Evolutionary conservation across 2,888 invertebrate genomes (phyloP), one percentile per base, ranked within the genome.

Genomic region (Hydropsyche betteni): DNA sequence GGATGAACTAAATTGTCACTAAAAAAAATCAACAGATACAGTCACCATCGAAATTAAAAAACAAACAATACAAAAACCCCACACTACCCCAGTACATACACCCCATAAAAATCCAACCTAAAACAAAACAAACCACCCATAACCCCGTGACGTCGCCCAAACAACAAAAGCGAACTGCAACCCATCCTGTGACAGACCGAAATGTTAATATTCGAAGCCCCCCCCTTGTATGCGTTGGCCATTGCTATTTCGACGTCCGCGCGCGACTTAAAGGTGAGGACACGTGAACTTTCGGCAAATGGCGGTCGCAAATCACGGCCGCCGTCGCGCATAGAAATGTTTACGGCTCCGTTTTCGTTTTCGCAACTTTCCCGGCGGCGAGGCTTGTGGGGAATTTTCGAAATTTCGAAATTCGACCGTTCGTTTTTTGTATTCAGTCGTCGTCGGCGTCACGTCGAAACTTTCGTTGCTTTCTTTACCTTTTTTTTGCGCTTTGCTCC

Each of bases 241-340:
- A n/a, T 55, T 55, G 16, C 16, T 55, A 55, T 55, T 55, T 12
- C 36, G 24, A 64, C n/a, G 7, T 33, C 34, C 12, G 34, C 12
- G 64, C 12, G 64, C 33, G 33, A 16, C 36, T 34, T 64, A 64
- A 64, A 64, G 64, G 64, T 64, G 64, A 64, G 64, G 64, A 64
- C 64, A 64, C 36, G 64, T 64, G 64, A 64, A 64, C 64, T 64
- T 64, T 64, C 44, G 44, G 12, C 33, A 64, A 64, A 64, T 64
- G 64, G 64, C 64, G 64, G 34, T 34, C 64, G 64, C 64, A 64
- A 64, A 64, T 64, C 64, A 64, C 64, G 64, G 64, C 36, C 61
- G 61, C n/a, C n/a, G n/a, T n/a, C n/a, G n/a, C 64, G 64, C 16
- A 64, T 64, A 34, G 64, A 34, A 64, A 64, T 64, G 64, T 64